Base-by-base conservation (phyloP, 2,888 invertebrate species). In the Sipha maydis region DNA sequence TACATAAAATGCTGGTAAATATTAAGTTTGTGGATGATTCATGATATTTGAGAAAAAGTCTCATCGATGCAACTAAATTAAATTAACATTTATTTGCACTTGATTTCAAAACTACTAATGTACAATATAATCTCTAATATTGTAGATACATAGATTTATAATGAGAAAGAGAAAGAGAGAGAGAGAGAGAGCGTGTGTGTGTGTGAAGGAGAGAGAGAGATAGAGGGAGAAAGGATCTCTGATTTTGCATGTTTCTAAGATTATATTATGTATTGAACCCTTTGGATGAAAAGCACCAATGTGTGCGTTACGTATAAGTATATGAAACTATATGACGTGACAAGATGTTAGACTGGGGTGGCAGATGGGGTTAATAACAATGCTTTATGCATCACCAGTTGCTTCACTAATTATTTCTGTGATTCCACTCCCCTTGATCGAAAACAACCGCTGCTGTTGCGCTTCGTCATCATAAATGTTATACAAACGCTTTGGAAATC, bases 371-470 rank as follows among this genome's bases (percentile, higher is more conserved):
- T 21, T 25, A 25, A 7, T 25, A 25, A n/a, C 21, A 38, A 9
- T 17, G 38, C 25, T 77, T 78, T 31, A 67, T 31, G 69, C 85
- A 48, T 85, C 85, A 77, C 85, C n/a, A 67, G 77, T 77, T 77
- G 85, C 67, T 77, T 31, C 9, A n/a, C 48, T 67, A 85, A 85
- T 85, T 85, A 85, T 85, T 48, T 14, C 48, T 48, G 14, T 31
- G 28, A 56, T 14, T 14, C 61, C 7, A 8, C 61, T 8, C 21
- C 21, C 61, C 28, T 76, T 54, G n/a, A 76, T 34, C 76, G 21
- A 61, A 76, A 76, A 28, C 41, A 28, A 76, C 61, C 38, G 61
- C 25, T 19, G 21, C 75, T 54, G 83, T 73, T 41, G 67, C 48
- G 21, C 83, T 19, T 34, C 21, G 71, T 48, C 31, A 14, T 25